Conservation (phyloP, 1,140 invertebrate genomes). For the Penaeus vannamei region DNA sequence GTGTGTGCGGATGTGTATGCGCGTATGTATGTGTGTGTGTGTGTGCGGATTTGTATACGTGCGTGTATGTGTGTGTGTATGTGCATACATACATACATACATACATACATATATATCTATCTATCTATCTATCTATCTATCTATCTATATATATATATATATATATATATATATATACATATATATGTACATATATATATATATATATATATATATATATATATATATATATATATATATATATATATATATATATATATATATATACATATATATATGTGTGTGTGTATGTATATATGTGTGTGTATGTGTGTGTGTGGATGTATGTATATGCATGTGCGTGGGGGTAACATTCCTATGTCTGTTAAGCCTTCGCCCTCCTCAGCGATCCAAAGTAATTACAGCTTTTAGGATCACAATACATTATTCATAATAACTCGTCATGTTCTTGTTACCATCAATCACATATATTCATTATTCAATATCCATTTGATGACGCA, state of each 20-base stretch:
- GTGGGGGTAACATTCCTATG: not conserved
- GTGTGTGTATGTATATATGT: slow-evolving; percentile 12
- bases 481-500: too few relatives aligned
- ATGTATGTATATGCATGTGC: not conserved
- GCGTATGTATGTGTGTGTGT: slow-evolving; percentile 13
- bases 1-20: not conserved
- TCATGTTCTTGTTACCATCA: too few relatives aligned
- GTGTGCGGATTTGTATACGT: slow-evolving; percentile 11
- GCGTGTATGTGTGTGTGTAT: slow-evolving; percentile 14
- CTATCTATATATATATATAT: not conserved
- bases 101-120: not conserved
- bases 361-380: not conserved
- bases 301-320: not conserved
- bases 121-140: not conserved
- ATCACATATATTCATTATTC: too few relatives aligned
- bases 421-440: too few relatives aligned
- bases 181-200: not conserved
- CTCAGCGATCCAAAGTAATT: too few relatives aligned
- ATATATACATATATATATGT: not conserved
- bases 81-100: slow-evolving; percentile 1
- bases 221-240: slow-evolving; percentile 12
- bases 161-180: not conserved
- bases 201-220: not conserved
- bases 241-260: not conserved
- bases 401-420: too few relatives aligned